Evolutionary conservation across 2,797 vertebrate species (phyloP), one percentile per base, ranked within the genome.

Genomic region (Dipus sagitta): DNA sequence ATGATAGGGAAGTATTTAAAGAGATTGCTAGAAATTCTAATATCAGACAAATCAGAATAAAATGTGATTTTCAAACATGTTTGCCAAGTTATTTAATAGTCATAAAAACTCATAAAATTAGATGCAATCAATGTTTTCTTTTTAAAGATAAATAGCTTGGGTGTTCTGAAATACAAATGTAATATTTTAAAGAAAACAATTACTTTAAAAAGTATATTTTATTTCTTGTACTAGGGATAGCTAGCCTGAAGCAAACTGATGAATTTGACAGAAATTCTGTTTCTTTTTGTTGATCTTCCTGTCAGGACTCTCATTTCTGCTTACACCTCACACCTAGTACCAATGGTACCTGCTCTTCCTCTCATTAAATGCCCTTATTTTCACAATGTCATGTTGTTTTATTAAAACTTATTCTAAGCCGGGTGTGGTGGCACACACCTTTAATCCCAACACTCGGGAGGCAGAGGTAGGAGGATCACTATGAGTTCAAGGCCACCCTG

Each of bases 41-140:
- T 18, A 67, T 0, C n/a, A 32, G 10, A 3, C 62, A 78, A 62
- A 75, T 26, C 17, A 58, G 11, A 83, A 34, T 58, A 47, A 93
- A 38, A 3, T 54, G 20, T 79, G 13, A 76, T 65, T 94, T 93
- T 71, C 9, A 80, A 91, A 64, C 21, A 34, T 64, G 4, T 42
- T 88, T 86, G 60, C 26, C 79, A 26, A 85, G 58, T 83, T 90
- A 90, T 70, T 94, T 86, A 86, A 74, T 77, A 86, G 47, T 88
- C 17, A 58, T 64, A 23, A 65, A 92, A 91, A 74, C 3, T 70
- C 34, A 92, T 34, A 76, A 86, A 92, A 86, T 78, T 38, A 81
- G 88, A 11, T 71, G 42, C 2, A 58, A 65, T 75, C 15, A 89
- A 42, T 79, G 60, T 15, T 62, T 77, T n/a, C n/a, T n/a, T 38